Base-by-base conservation (phyloP, 2,888 invertebrate species). In the Cryptocephalus moraei region DNA sequence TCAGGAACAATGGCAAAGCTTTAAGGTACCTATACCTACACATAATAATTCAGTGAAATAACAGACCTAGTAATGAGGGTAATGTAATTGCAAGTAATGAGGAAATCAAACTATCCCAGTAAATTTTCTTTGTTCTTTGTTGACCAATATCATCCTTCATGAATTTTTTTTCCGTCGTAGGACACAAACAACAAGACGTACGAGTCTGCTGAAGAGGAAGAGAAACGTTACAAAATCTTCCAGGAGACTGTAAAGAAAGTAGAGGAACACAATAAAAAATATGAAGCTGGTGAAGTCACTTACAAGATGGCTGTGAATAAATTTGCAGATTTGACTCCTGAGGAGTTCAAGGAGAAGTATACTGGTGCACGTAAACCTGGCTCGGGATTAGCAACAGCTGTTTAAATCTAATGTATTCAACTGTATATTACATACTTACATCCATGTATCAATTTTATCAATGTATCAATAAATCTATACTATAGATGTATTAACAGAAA, bases 231-330 rank as follows among this genome's bases (percentile, higher is more conserved):
- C 13, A 32, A 11, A 43, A 36, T 43, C 8, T 46, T 43, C 39
- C n/a, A 43, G 13, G 14, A 43, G 11, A 46, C 36, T 8, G 13
- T 46, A 8, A 34, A 42, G 32, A 42, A 9, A 8, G 43, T 46
- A 2, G 46, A 46, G 10, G 43, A 46, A 1, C 46, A 46, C 12
- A 46, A 46, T 40, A 34, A 36, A 33, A 42, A 43, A 12, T 46
- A 33, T 41, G 33, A 38, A 10, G 39, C 33, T 13, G 46, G 46
- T 10, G 39, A 46, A 43, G 32, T 31, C 8, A 36, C 43, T 13
- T 46, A 33, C 8, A 33, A 14, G n/a, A 43, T 45, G 39, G 49
- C 43, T 31, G 31, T 49, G 32, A 49, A 49, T 22, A 43, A 49
- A 33, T 49, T 49, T 32, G 41, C 46, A 9, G 49, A 49, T 49